These are phyloP conservation scores for Ibidorhyncha struthersii DNA, from an alignment of 2,113 vertebrate genomes.

Conservation along the genomic window DNA sequence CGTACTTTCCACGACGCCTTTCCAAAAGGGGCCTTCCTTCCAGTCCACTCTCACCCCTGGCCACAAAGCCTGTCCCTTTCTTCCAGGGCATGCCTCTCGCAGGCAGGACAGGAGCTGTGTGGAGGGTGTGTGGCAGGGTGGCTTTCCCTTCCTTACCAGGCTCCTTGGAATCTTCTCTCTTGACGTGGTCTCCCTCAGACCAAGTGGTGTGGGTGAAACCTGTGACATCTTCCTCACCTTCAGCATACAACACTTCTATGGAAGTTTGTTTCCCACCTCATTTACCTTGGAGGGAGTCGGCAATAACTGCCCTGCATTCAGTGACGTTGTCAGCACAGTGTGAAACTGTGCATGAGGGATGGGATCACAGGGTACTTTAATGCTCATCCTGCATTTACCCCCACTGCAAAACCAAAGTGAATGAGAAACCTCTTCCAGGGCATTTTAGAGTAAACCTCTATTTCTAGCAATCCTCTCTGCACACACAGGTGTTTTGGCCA, in stretches of 20 bases:
- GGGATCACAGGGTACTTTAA: neutral
- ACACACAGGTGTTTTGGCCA: neutral
- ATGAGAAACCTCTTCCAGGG: neutral
- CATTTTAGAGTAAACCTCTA: neutral
- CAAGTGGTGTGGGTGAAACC: rapidly evolving
- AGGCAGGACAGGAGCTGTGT: neutral
- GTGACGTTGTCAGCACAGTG: neutral
- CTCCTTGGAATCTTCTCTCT: neutral
- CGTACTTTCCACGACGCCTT: neutral
- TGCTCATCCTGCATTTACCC: neutral
- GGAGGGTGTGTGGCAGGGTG: neutral
- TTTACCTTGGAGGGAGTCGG: neutral
- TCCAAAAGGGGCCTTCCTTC: neutral
- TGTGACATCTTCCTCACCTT: neutral
- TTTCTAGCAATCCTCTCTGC: neutral
- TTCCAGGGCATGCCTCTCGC: rapidly evolving
- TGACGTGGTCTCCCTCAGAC: neutral
- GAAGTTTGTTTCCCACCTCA: neutral
- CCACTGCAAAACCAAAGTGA: rapidly evolving
- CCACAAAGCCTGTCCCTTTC: neutral
- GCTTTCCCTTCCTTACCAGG: neutral
- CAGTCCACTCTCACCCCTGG: too few species aligned
- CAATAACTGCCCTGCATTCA: neutral
- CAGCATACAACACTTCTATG: rapidly evolving
- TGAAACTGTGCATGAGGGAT: neutral